Evolutionary conservation across 2,888 invertebrate species (phyloP).

Genomic region (Acrocera orbiculus): DNA sequence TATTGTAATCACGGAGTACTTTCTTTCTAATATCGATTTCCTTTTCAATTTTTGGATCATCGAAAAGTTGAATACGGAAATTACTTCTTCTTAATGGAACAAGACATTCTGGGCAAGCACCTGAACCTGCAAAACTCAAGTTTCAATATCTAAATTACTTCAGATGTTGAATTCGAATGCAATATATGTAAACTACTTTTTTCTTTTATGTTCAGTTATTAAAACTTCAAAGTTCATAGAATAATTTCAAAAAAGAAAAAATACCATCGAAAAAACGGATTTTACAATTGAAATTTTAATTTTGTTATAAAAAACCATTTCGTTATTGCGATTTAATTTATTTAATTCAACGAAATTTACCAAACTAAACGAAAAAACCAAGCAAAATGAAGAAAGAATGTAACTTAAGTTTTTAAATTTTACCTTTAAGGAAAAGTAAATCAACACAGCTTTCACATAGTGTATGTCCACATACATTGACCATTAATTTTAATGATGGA

Average conservation of each 20-base stretch:
- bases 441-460: constrained; percentile 97
- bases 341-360: no score
- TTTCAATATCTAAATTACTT: no score
- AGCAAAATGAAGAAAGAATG: no score
- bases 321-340: no score
- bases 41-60: constrained; percentile 91
- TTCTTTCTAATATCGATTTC: constrained; percentile 89
- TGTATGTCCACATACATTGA: constrained; percentile 95
- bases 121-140: constrained; percentile 65
- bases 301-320: no score
- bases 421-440: constrained; percentile 85
- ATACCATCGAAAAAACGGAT: no score
- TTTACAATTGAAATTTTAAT: no score
- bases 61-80: constrained; percentile 88
- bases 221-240: background rate
- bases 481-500: constrained; percentile 90
- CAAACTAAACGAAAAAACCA: no score
- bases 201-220: no score
- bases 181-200: no score
- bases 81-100: constrained; percentile 73
- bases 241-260: no score
- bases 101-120: constrained; percentile 86
- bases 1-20: constrained; percentile 80
- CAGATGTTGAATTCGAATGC: no score
- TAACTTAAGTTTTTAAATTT: constrained; percentile 12